Percentiles rank a stretch among this genome's conserved stretches.
Conservation (phyloP, 1,140 invertebrate species). For the Euwallacea similis region DNA sequence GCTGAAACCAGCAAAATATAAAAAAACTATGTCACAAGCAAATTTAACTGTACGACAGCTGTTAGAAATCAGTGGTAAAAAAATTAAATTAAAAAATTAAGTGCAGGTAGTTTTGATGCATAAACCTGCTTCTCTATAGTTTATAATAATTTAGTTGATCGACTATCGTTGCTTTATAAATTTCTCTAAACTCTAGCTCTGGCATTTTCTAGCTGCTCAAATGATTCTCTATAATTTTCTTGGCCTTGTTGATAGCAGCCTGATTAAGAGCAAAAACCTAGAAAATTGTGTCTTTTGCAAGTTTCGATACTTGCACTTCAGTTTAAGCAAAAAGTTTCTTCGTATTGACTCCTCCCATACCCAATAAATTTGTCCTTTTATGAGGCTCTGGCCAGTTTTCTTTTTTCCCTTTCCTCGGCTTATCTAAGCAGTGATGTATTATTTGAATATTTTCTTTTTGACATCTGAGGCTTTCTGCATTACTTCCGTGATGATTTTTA, state of each 20-base stretch:
- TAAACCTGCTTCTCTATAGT: too few relatives aligned
- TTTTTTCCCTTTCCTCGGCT: slow-evolving; percentile 69
- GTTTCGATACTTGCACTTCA: slow-evolving; percentile 76
- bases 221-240: slow-evolving; percentile 71
- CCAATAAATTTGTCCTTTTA: slow-evolving; percentile 80
- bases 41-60: too few relatives aligned
- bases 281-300: slow-evolving; percentile 78
- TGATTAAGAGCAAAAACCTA: slow-evolving; percentile 91
- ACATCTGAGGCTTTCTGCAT: slow-evolving; percentile 74
- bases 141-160: slow-evolving; percentile 56
- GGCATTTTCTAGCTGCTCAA: slow-evolving; percentile 71
- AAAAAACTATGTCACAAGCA: too few relatives aligned
- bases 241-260: slow-evolving; percentile 85
- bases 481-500: slow-evolving; percentile 86
- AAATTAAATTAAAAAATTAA: too few relatives aligned
- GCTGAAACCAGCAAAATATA: slow-evolving; percentile 4
- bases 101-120: too few relatives aligned
- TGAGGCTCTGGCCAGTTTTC: slow-evolving; percentile 85
- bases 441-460: slow-evolving; percentile 80
- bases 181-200: slow-evolving; percentile 88
- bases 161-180: slow-evolving; percentile 88
- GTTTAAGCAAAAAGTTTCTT: slow-evolving; percentile 84
- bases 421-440: slow-evolving; percentile 73
- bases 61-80: too few relatives aligned
- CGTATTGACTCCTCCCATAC: slow-evolving; percentile 83